Conservation (phyloP, 2,888 invertebrate genomes). For the Prostheceraeus crozeri region DNA sequence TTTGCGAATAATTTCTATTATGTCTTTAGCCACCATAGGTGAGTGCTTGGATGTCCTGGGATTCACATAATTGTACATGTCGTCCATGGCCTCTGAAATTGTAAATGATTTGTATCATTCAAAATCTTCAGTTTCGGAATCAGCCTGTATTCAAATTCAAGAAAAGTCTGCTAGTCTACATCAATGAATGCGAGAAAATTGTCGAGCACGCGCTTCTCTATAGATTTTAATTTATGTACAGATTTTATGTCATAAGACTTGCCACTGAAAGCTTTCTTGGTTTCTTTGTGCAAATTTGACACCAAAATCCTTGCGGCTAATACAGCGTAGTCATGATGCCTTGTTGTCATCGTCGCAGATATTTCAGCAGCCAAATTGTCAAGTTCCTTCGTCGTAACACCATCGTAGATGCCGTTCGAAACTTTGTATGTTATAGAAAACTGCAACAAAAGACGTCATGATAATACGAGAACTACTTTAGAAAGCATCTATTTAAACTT, state of each 20-base stretch:
- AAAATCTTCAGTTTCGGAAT: too few relatives aligned
- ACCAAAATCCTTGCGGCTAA: constrained; percentile 74
- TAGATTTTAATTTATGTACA: not conserved
- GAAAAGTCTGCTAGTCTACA: not conserved
- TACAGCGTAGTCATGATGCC: constrained; percentile 85
- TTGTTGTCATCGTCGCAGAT: constrained; percentile 92
- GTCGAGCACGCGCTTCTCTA: not conserved
- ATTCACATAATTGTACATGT: constrained; percentile 70
- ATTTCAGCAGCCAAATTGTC: constrained; percentile 97
- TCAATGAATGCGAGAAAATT: not conserved
- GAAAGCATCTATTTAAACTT: constrained; percentile 56
- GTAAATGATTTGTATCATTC: too few relatives aligned
- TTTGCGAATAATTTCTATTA: constrained; percentile 58
- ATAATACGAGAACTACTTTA: not conserved
- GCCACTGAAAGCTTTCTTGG: constrained; percentile 73
- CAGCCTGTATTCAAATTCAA: too few relatives aligned
- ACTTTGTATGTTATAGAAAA: constrained; percentile 65
- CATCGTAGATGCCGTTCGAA: constrained; percentile 84
- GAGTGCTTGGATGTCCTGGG: constrained; percentile 66
- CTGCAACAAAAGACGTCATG: constrained; percentile 15
- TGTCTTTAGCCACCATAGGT: constrained; percentile 78
- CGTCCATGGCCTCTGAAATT: constrained; percentile 76
- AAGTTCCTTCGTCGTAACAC: constrained; percentile 89
- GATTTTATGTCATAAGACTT: constrained; percentile 36
- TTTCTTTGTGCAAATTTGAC: constrained; percentile 95